Evolutionary conservation across 92 coral and sea anemone genomes (phyloP).

Genomic region (Palythoa grandis): DNA sequence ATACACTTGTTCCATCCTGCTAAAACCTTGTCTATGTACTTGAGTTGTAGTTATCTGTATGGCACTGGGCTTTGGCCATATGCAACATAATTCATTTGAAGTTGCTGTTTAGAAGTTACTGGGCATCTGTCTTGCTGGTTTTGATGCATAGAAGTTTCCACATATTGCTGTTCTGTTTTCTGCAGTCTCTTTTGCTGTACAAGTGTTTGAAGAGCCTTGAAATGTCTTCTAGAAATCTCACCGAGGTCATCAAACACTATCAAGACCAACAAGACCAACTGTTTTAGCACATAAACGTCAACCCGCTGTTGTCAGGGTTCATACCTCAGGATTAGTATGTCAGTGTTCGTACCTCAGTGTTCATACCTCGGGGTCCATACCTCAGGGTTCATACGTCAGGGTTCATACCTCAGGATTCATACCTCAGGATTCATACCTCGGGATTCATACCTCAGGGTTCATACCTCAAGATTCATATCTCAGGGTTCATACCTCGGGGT

Average conservation of each 20-base stretch:
- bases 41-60: constrained; percentile 14
- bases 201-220: constrained; percentile 84
- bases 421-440: too few relatives aligned
- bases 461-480: too few relatives aligned
- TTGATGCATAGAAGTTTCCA: constrained; percentile 11
- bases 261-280: not conserved
- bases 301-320: not conserved
- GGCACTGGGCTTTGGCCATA: constrained; percentile 10
- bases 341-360: too few relatives aligned
- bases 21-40: not conserved
- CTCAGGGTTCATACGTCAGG: too few relatives aligned
- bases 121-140: constrained; percentile 12
- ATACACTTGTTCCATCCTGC: not conserved
- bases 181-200: constrained; percentile 65
- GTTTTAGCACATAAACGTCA: not conserved
- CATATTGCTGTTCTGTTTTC: constrained; percentile 10
- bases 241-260: constrained; percentile 95
- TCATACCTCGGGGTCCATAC: too few relatives aligned
- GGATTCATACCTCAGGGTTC: too few relatives aligned
- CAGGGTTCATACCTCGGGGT: too few relatives aligned
- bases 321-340: too few relatives aligned
- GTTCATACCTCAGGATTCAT: too few relatives aligned
- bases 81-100: not conserved
- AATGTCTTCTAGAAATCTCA: constrained; percentile 89
- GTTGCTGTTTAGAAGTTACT: constrained; percentile 1